phyloP scores from a whole-genome alignment of 2,888 invertebrate genomes.

The Eupithecia abbreviata region DNA sequence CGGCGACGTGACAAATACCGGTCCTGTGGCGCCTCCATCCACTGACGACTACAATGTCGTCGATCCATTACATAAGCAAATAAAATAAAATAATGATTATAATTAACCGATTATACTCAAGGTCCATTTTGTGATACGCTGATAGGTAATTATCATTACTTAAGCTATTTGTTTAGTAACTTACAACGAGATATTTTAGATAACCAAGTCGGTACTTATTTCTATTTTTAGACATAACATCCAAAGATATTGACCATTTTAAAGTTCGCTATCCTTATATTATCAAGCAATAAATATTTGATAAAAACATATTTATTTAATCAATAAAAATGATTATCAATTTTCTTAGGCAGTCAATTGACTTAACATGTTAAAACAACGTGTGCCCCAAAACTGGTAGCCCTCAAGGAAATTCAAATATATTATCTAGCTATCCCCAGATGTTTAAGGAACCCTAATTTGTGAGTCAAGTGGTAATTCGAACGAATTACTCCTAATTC shows the following conservation, averaged over 20 bases:
- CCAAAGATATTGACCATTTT: background rate
- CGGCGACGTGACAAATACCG: background rate
- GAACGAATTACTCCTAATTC: constrained; percentile 7
- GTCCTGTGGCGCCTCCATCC: background rate
- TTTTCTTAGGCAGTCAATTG: background rate
- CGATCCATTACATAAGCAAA: background rate
- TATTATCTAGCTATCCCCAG: background rate
- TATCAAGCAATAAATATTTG: background rate
- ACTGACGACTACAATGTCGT: background rate
- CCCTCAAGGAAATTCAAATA: background rate
- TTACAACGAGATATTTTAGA: background rate
- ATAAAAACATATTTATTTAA: background rate
- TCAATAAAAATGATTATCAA: background rate
- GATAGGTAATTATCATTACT: constrained; percentile 7
- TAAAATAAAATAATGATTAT: background rate
- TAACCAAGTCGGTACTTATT: background rate
- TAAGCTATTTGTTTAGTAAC: background rate
- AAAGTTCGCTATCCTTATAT: background rate
- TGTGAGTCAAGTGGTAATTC: constrained; percentile 11
- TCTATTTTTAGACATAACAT: background rate
- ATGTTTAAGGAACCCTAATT: background rate
- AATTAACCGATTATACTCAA: constrained; percentile 1
- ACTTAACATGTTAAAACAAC: too few relatives aligned
- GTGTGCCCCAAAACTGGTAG: background rate
- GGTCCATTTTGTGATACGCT: constrained; percentile 9